Conservation (phyloP, 2,113 vertebrate genomes). For the Macquaria ambigua region DNA sequence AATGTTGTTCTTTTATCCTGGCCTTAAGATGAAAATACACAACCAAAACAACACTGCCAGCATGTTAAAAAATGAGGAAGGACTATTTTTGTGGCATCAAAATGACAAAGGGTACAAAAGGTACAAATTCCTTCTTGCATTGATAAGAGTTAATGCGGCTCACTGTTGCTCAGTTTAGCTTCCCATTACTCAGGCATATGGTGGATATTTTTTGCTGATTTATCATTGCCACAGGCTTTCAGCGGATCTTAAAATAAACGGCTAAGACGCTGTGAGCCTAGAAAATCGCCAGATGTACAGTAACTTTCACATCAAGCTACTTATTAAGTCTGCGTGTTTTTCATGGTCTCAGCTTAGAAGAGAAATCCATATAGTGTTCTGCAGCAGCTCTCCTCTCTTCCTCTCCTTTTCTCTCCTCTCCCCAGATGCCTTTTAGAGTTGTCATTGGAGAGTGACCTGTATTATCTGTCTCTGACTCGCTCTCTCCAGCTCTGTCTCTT, state of each 20-base stretch:
- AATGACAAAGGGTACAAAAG: conserved; percentile 31
- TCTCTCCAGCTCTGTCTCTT: conserved; percentile 62
- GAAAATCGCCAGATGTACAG: conserved; percentile 64
- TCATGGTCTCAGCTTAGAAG: conserved; percentile 31
- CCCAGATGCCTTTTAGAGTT: conserved; percentile 78
- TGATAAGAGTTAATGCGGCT: conserved; percentile 41
- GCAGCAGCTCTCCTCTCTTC: conserved; percentile 13
- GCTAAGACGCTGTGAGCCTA: conserved; percentile 42
- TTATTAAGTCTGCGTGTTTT: conserved; percentile 66
- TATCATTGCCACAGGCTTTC: conserved; percentile 63
- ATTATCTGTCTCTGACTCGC: conserved; percentile 77
- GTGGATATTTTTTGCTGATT: conserved; percentile 55
- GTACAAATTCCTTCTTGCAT: conserved; percentile 18
- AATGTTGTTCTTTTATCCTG: background rate
- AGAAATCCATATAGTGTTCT: conserved; percentile 52
- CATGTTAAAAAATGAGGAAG: background rate
- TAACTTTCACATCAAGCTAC: conserved; percentile 64
- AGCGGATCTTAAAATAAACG: conserved; percentile 68
- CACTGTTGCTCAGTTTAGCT: conserved; percentile 50
- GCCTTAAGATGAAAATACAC: background rate
- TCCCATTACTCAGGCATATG: conserved; percentile 56
- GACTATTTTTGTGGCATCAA: conserved; percentile 7
- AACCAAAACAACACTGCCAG: background rate
- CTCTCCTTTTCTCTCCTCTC: conserved; percentile 46
- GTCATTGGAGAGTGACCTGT: conserved; percentile 82